Evolutionary conservation across 2,113 vertebrate genomes (phyloP).

Genomic region (Romanogobio albipinnatus): DNA sequence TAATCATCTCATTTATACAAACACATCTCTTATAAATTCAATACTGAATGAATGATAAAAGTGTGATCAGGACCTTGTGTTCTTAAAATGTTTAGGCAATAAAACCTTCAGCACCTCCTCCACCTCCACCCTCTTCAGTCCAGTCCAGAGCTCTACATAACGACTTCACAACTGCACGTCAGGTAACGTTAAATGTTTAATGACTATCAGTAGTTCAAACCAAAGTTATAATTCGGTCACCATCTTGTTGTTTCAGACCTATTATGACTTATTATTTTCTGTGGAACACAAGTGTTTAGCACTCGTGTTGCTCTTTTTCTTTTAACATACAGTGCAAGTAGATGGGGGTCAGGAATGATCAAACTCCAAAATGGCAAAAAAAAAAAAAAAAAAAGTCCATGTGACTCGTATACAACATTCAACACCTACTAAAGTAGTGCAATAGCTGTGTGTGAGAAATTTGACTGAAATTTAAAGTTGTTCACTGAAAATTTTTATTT

Average conservation of each 20-base stretch:
- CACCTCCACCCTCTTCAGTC: conserved; percentile 67
- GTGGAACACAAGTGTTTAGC: background rate
- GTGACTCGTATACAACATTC: background rate
- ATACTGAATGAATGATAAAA: background rate
- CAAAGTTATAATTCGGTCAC: background rate
- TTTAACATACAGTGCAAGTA: background rate
- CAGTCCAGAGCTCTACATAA: conserved; percentile 46
- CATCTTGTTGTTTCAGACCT: background rate
- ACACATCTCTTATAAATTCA: background rate
- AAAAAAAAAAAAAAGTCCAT: background rate
- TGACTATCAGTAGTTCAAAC: background rate
- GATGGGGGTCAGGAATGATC: background rate
- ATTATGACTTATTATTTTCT: background rate
- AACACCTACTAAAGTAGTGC: background rate
- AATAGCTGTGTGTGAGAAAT: background rate
- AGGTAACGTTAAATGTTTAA: conserved; percentile 61
- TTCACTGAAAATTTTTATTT: background rate
- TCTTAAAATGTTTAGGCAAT: conserved; percentile 42
- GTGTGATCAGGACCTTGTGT: background rate
- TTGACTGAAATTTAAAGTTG: background rate
- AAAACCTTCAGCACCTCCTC: conserved; percentile 57
- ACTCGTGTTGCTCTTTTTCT: background rate
- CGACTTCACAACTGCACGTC: conserved; percentile 64
- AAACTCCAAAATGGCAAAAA: background rate
- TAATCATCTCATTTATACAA: background rate